Evolutionary conservation across 2,888 invertebrate genomes (phyloP), one percentile per base, ranked within the genome.

Genomic region (Marasmarcha lunaedactyla): DNA sequence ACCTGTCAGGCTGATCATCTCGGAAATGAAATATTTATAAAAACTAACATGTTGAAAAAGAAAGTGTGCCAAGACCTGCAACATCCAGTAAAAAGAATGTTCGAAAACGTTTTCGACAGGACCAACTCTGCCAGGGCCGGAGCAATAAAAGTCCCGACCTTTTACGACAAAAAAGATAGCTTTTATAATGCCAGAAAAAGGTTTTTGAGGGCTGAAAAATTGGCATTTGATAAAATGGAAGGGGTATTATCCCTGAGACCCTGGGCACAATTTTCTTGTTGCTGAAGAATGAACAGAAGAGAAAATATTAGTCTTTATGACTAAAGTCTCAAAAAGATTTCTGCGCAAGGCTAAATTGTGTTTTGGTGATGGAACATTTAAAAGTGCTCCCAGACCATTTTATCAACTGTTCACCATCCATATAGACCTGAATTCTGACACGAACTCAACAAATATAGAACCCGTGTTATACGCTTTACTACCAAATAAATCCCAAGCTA

Each of bases 291-390:
- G 42, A 27, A 15, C 4, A 11, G 25, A 13, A 13, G 40, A 43
- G 20, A 43, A 43, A 43, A 40, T 43, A 33, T 38, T 43, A 25
- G 38, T 43, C 6, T 38, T 43, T 33, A 34, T 34, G 26, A 38
- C 43, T 37, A 39, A n/a, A 36, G 2, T 38, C 35, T 15, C 38
- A 2, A 43, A 39, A 37, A 42, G 39, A 15, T 10, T 35, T 12
- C 9, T 37, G 37, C 35, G 38, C 14, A 33, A 37, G 33, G 36
- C 13, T 33, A 42, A 37, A 39, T 35, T 15, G 37, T 39, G 20
- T 42, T 42, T 37, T 13, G 20, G 20, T 20, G 20, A 20, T 20
- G 20, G 20, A 20, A 20, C 20, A 20, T 20, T 20, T 20, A 20
- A 34, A 36, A 34, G 34, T 37, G 34, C 34, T 14, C 42, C 42